These are phyloP conservation scores for Platanista minor DNA, from an alignment of 2,113 vertebrate genomes.

Conservation along the genomic window DNA sequence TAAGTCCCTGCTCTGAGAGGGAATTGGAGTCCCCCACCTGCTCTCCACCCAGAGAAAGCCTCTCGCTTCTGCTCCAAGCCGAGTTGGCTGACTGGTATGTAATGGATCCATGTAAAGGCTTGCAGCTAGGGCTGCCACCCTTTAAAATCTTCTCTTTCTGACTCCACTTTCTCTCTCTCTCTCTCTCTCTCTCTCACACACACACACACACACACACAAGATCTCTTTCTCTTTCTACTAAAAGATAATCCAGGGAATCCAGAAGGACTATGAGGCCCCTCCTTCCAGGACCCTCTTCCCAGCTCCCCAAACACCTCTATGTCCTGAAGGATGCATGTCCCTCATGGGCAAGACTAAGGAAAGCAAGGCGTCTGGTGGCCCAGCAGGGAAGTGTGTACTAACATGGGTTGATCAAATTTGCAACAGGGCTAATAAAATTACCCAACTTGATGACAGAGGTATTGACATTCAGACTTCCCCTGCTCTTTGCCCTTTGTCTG, in stretches of 20 bases:
- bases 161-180: not conserved
- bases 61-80: not conserved
- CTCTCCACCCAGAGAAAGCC: not conserved
- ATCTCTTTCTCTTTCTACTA: not conserved
- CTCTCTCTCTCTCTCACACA: not conserved
- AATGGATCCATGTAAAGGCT: not conserved
- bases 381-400: slow-evolving; percentile 54
- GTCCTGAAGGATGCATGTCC: not conserved
- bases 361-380: slow-evolving; percentile 41
- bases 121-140: too few species aligned
- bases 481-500: slow-evolving; percentile 73
- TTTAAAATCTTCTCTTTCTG: not conserved
- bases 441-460: slow-evolving; percentile 73
- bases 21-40: not conserved
- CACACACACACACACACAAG: not conserved
- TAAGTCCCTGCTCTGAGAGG: not conserved
- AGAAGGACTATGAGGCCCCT: not conserved
- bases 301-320: not conserved
- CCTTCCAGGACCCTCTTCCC: not conserved
- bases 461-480: slow-evolving; percentile 48
- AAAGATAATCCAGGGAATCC: not conserved
- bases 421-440: slow-evolving; percentile 79
- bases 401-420: slow-evolving; percentile 79
- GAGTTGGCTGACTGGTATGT: not conserved
- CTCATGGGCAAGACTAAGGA: not conserved